A percentile compares a stretch with the other conserved stretches of the same genome.
phyloP scores from a whole-genome alignment of 2,797 vertebrate species.

The Gallirallus australis region DNA sequence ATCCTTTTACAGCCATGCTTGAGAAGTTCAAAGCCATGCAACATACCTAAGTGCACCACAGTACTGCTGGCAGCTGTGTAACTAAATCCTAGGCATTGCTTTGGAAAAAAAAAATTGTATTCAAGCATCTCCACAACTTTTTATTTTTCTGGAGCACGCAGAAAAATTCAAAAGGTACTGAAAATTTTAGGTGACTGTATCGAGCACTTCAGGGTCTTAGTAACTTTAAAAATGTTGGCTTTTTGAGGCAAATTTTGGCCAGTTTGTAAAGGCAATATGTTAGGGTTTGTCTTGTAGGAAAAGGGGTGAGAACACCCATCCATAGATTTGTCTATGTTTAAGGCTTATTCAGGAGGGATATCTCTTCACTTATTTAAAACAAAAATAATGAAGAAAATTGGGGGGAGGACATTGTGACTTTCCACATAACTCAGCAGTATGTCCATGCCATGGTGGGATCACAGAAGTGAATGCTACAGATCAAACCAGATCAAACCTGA shows the following conservation, averaged over 20 bases:
- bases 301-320: background rate
- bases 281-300: background rate
- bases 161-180: background rate
- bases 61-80: background rate
- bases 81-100: background rate
- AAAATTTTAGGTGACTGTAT: background rate
- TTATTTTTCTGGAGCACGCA: background rate
- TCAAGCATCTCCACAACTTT: background rate
- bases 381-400: background rate
- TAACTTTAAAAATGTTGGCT: background rate
- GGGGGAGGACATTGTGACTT: background rate
- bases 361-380: background rate
- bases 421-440: background rate
- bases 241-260: background rate
- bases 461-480: background rate
- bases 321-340: background rate
- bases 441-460: background rate
- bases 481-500: background rate
- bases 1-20: background rate
- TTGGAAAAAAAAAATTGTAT: background rate
- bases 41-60: background rate
- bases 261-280: background rate
- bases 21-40: constrained; percentile 2
- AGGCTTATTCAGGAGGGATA: background rate
- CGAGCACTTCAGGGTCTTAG: background rate